Base-by-base conservation (phyloP, 2,888 invertebrate genomes). In the Dasysyrphus albostriatus region DNA sequence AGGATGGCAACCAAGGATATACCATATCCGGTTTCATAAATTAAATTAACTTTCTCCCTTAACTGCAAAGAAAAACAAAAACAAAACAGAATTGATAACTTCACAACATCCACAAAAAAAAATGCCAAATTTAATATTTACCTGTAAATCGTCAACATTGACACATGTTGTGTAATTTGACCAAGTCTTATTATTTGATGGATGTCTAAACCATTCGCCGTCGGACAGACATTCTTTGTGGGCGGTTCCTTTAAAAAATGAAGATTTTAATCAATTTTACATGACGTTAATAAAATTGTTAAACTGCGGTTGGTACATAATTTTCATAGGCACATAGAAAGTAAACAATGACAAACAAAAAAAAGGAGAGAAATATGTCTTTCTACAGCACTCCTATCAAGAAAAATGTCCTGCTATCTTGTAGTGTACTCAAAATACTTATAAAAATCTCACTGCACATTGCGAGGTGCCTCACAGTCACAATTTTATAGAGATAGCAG, bases 161-260 rank as follows among this genome's bases (percentile, higher is more conserved):
- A 98, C 94, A 93, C 98, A 98, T 56, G 96, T 96, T 72, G 97
- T 98, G 93, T 98, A 98, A 93, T 98, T 98, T 89, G 97, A 97
- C 98, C 98, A 98, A 32, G 95, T 94, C 89, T 94, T 94, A 90
- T 96, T 95, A 67, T 95, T 96, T 82, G 93, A 94, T 10, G 97
- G 96, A 93, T 97, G 97, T 79, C 94, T 94, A 92, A 95, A 97
- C 98, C 98, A 98, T 63, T 95, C 95, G 19, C 97, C 98, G 91
- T 96, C 95, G 29, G 93, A 92, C 83, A 95, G 95, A 92, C 98
- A 98, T 90, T 95, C 95, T 93, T 97, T 97, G 93, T 96, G 96
- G 63, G 97, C 98, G 89, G 93, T 93, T 91, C 96, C 98, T 98
- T 63, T 91, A 94, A 89, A 90, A 42, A 63, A 69, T n/a, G 10